Percentiles rank a stretch among this genome's conserved stretches.
These are phyloP conservation scores for Sebastes goodei DNA, from an alignment of 2,797 vertebrate genomes.

Conservation along the genomic window DNA sequence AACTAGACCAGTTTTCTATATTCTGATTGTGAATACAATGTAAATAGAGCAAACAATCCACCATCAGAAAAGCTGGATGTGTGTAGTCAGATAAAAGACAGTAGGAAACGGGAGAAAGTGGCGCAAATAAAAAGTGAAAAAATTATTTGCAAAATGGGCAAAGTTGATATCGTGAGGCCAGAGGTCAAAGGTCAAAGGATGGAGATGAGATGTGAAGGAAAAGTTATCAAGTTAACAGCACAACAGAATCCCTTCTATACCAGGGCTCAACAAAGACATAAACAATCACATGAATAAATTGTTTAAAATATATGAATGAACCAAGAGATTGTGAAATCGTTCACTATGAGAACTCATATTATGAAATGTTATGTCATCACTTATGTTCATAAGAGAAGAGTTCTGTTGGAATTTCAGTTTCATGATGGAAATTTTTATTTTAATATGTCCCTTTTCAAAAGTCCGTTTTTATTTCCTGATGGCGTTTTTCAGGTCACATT, in stretches of 20 bases:
- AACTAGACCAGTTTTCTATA: background rate
- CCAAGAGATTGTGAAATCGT: background rate
- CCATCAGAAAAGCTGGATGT: background rate
- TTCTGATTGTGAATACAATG: background rate
- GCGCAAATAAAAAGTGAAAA: background rate
- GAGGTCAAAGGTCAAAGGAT: background rate
- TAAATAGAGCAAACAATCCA: background rate
- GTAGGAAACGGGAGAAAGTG: background rate
- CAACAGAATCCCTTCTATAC: background rate
- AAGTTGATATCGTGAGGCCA: background rate
- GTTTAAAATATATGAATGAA: background rate
- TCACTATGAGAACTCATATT: background rate
- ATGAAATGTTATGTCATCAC: background rate
- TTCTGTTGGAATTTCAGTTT: background rate
- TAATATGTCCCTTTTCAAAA: background rate
- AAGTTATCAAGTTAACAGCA: background rate
- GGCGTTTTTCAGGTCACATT: background rate
- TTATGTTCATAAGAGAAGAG: background rate
- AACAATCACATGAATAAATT: background rate
- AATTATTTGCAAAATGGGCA: background rate
- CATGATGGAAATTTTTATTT: background rate
- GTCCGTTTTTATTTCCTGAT: background rate
- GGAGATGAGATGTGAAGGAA: background rate
- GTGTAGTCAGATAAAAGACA: background rate
- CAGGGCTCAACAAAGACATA: background rate